phyloP scores from a whole-genome alignment of 2,888 invertebrate genomes.

The Volucella bombylans region DNA sequence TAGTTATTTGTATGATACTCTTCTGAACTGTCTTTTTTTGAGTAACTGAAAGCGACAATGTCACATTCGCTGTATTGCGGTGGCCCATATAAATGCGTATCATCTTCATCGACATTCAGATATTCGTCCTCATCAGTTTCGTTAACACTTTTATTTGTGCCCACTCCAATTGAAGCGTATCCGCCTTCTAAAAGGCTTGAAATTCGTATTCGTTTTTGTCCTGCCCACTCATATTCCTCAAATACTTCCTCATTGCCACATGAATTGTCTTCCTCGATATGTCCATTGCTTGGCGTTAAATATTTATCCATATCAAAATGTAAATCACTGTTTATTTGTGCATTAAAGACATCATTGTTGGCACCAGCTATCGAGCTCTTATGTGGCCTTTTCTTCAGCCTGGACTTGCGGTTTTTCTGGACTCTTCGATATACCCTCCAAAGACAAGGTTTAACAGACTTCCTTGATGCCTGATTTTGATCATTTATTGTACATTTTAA shows the following conservation, averaged over 20 bases:
- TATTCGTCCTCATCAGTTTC: conserved; percentile 87
- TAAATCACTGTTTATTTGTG: conserved; percentile 87
- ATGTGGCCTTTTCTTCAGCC: conserved; percentile 86
- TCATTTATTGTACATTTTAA: not conserved
- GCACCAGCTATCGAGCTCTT: conserved; percentile 87
- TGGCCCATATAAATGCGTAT: conserved; percentile 91
- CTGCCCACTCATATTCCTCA: conserved; percentile 96
- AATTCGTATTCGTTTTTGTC: conserved; percentile 90
- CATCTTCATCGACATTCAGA: conserved; percentile 93
- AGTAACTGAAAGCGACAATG: conserved; percentile 84
- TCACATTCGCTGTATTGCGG: conserved; percentile 93
- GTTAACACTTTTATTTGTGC: conserved; percentile 79
- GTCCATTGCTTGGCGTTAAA: conserved; percentile 82
- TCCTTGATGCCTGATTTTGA: conserved; percentile 4
- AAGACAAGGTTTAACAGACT: conserved; percentile 76
- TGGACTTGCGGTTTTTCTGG: conserved; percentile 88
- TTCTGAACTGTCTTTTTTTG: conserved; percentile 80
- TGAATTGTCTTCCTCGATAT: conserved; percentile 84
- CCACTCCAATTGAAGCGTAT: conserved; percentile 84
- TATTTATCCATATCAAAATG: conserved; percentile 89
- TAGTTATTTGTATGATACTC: conserved; percentile 79
- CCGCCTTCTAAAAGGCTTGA: conserved; percentile 88
- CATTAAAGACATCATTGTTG: conserved; percentile 92
- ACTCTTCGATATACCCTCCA: conserved; percentile 91
- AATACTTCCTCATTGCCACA: conserved; percentile 87